Evolutionary conservation across 2,113 vertebrate species (phyloP), one percentile per base, ranked within the genome.

Genomic region (Kobus ellipsiprymnus): DNA sequence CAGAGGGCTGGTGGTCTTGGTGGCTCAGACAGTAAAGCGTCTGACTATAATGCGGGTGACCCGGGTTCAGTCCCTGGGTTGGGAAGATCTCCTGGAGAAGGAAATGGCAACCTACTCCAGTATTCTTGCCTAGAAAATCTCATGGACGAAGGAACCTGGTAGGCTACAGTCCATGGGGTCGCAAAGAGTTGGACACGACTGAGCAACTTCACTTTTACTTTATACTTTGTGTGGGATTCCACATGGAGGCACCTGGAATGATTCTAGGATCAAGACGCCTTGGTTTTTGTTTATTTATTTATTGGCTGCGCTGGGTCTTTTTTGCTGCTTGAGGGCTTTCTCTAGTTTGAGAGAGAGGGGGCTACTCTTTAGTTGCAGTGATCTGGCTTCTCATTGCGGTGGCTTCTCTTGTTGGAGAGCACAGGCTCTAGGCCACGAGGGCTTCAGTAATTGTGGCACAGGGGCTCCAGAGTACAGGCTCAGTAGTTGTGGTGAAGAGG

Each of bases 341-440:
- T 40, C n/a, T 71, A 21, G n/a, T 71, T 71, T 2, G 19, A 40
- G 67, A 40, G 64, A 21, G n/a, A 0, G 5, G 67, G 19, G n/a
- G 19, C n/a, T 23, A 12, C 67, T 71, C 67, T 40, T 11, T 23
- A 10, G 19, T 23, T 23, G 64, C 67, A 23, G 19, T 6, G n/a
- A 10, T 40, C 15, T 0, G n/a, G 67, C 67, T 13, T 74, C n/a
- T 23, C n/a, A 13, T 23, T 23, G 19, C 19, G 0, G 67, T 74
- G 67, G 67, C 19, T 40, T 74, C 67, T 71, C 67, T 71, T 40
- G 67, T 36, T 40, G 67, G 5, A 71, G n/a, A 23, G 2, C 21
- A n/a, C 33, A 74, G n/a, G 67, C 21, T 13, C 67, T 74, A 40
- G 36, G 67, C n/a, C 10, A 13, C 11, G 19, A 6, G 67, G 36